Conservation (phyloP, 2,113 vertebrate species). For the Cryptoleucopteryx plumbea region DNA sequence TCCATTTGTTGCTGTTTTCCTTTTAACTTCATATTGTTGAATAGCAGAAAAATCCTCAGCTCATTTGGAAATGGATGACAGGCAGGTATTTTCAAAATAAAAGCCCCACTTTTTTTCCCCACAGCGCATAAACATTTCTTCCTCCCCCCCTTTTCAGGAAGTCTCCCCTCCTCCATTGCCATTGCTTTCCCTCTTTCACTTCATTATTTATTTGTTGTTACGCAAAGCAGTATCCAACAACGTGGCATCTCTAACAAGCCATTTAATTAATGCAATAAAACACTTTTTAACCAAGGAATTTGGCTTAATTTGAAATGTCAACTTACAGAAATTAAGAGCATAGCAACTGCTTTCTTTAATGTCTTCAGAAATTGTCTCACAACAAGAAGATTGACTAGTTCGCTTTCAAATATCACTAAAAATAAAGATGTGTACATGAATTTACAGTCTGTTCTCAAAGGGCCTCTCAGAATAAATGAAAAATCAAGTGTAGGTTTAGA, state of each 20-base stretch:
- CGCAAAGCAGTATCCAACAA: constrained; percentile 13
- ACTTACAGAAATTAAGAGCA: background rate
- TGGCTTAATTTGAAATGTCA: constrained; percentile 8
- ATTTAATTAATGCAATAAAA: constrained; percentile 58
- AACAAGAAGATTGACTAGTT: background rate
- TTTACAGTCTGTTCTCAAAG: constrained; percentile 7
- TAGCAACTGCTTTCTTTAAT: background rate
- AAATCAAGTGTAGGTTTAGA: background rate
- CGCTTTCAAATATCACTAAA: background rate
- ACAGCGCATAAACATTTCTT: background rate
- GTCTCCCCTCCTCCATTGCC: background rate
- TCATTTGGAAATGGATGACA: background rate
- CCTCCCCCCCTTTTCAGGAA: background rate
- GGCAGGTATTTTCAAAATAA: background rate
- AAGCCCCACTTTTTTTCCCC: background rate
- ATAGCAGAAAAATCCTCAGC: background rate
- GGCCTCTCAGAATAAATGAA: background rate
- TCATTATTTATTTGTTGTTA: constrained; percentile 51
- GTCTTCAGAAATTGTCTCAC: background rate
- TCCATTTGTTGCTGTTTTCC: background rate
- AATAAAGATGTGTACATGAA: background rate
- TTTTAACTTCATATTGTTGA: background rate
- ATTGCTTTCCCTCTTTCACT: background rate
- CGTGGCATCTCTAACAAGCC: background rate
- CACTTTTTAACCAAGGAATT: constrained; percentile 18